Evolutionary conservation across 2,113 vertebrate genomes (phyloP).

Genomic region (Porphyrio hochstetteri): DNA sequence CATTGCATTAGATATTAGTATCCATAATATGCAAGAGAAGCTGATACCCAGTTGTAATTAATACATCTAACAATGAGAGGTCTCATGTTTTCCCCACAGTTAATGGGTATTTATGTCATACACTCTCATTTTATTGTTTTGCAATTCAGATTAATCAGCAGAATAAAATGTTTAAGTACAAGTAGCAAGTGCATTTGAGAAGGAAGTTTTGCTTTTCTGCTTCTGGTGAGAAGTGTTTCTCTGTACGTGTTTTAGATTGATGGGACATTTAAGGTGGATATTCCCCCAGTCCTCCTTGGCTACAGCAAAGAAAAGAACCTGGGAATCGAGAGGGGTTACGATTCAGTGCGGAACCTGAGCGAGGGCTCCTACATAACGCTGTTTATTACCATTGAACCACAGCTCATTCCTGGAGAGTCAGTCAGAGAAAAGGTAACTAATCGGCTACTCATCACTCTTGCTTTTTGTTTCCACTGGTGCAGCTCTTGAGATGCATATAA

Average conservation of each 20-base stretch:
- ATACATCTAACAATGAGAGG: not conserved
- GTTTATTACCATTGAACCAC: conserved; percentile 94
- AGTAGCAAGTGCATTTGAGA: not conserved
- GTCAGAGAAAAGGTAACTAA: conserved; percentile 88
- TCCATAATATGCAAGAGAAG: not conserved
- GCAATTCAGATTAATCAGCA: not conserved
- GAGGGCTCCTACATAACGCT: conserved; percentile 92
- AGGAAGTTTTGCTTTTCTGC: not conserved
- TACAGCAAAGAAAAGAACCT: conserved; percentile 88
- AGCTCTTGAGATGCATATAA: not conserved
- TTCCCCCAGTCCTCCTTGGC: conserved; percentile 91
- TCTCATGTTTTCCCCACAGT: not conserved
- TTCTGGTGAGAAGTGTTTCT: not conserved
- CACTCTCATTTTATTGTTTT: not conserved
- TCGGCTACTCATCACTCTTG: not conserved
- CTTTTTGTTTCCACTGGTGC: not conserved
- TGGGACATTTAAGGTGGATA: conserved; percentile 91
- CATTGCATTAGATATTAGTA: not conserved
- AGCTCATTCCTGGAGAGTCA: conserved; percentile 89
- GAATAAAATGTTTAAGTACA: not conserved
- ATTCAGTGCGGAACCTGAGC: conserved; percentile 75
- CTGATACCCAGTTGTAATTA: not conserved
- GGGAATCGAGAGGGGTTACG: conserved; percentile 77
- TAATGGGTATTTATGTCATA: not conserved
- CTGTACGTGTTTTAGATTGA: conserved; percentile 81